A percentile compares a stretch with the other conserved stretches of the same genome.
Evolutionary conservation across 2,888 invertebrate genomes (phyloP).

Genomic region (Sminthurides aquaticus): DNA sequence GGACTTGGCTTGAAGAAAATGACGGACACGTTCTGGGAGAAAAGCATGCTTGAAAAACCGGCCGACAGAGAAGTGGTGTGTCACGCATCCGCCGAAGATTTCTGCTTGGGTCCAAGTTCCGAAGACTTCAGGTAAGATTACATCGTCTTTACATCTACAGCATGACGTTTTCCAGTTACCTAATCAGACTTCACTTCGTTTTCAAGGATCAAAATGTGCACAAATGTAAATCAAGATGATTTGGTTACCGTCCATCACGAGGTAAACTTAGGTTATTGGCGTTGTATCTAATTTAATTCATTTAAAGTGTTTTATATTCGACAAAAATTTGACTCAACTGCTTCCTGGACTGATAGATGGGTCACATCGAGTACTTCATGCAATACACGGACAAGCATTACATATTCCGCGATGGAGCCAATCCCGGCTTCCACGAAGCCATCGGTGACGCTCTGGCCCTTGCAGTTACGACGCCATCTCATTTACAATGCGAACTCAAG

Average conservation of each 20-base stretch:
- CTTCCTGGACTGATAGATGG: slow-evolving; percentile 55
- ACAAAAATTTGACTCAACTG: too few relatives aligned
- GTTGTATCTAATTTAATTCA: too few relatives aligned
- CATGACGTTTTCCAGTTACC: not conserved
- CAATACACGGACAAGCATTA: slow-evolving; percentile 65
- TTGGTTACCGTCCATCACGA: slow-evolving; percentile 61
- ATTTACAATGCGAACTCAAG: slow-evolving; percentile 23
- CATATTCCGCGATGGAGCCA: slow-evolving; percentile 16
- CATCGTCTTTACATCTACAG: not conserved
- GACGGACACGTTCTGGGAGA: slow-evolving; percentile 76
- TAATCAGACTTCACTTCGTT: slow-evolving; percentile 1
- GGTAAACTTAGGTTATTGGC: too few relatives aligned
- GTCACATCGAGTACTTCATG: slow-evolving; percentile 67
- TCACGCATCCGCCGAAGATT: slow-evolving; percentile 72
- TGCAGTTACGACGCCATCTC: slow-evolving; percentile 39
- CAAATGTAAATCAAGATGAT: slow-evolving; percentile 50
- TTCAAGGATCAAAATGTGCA: slow-evolving; percentile 69
- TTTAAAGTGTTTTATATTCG: too few relatives aligned
- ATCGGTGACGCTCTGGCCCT: slow-evolving; percentile 45
- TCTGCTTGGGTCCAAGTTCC: slow-evolving; percentile 54
- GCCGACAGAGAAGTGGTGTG: slow-evolving; percentile 59
- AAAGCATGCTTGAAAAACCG: slow-evolving; percentile 70
- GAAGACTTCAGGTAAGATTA: slow-evolving; percentile 15
- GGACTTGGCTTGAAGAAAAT: slow-evolving; percentile 70
- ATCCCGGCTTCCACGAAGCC: slow-evolving; percentile 45